Percentiles rank a stretch among this genome's conserved stretches.
Evolutionary conservation across 2,888 invertebrate species (phyloP).

Genomic region (Crepidodera aurea): DNA sequence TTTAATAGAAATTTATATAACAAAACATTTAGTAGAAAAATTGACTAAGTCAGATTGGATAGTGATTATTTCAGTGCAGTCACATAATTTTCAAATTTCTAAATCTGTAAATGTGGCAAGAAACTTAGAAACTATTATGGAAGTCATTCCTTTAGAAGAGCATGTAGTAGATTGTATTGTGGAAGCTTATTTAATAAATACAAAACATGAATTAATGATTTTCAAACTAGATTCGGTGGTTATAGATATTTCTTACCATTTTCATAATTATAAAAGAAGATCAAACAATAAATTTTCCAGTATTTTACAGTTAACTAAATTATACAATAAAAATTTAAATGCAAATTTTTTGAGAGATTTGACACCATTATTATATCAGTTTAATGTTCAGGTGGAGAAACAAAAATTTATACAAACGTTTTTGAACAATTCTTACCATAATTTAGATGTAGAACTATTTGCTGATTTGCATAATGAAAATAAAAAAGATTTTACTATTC

Average conservation of each 20-base stretch:
- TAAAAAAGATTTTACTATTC: slow-evolving; percentile 40
- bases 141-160: slow-evolving; percentile 49
- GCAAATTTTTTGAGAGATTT: slow-evolving; percentile 29
- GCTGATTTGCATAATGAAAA: slow-evolving; percentile 44
- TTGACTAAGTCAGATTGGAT: slow-evolving; percentile 48
- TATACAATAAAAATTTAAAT: slow-evolving; percentile 39
- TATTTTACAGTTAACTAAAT: slow-evolving; percentile 41
- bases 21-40: slow-evolving; percentile 49
- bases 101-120: slow-evolving; percentile 36
- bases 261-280: slow-evolving; percentile 43
- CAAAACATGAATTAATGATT: slow-evolving; percentile 40
- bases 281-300: slow-evolving; percentile 23
- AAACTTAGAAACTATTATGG: slow-evolving; percentile 40
- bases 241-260: slow-evolving; percentile 55
- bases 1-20: slow-evolving; percentile 52
- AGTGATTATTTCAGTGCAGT: slow-evolving; percentile 45
- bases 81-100: slow-evolving; percentile 24
- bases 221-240: slow-evolving; percentile 47
- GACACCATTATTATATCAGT: slow-evolving; percentile 42
- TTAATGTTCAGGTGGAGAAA: slow-evolving; percentile 43
- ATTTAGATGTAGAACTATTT: slow-evolving; percentile 49
- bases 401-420: slow-evolving; percentile 48
- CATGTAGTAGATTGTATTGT: slow-evolving; percentile 44
- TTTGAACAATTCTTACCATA: slow-evolving; percentile 54
- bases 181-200: slow-evolving; percentile 45